These are phyloP conservation scores for Coendou prehensilis DNA, from an alignment of 2,797 vertebrate genomes.

Conservation along the genomic window DNA sequence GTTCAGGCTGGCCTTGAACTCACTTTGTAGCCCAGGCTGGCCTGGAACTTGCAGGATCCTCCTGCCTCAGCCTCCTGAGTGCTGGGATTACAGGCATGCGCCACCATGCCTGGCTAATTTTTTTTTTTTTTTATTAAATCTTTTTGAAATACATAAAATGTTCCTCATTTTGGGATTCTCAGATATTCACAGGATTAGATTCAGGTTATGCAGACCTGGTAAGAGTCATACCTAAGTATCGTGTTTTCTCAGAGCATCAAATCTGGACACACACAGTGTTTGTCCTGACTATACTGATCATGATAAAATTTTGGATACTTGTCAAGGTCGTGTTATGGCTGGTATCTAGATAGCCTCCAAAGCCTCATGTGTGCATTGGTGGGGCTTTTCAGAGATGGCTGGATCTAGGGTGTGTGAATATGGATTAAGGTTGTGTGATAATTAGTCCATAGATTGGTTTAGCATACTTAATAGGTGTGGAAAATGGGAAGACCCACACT, in stretches of 20 bases:
- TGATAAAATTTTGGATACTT: conserved; percentile 18
- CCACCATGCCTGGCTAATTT: too few relatives aligned
- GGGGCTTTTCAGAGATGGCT: neutral
- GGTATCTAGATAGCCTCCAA: neutral
- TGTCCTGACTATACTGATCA: neutral
- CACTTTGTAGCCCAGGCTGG: too few relatives aligned
- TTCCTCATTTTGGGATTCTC: neutral
- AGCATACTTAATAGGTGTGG: neutral
- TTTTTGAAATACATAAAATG: neutral
- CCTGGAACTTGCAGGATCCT: too few relatives aligned
- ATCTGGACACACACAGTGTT: neutral
- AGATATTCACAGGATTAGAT: neutral
- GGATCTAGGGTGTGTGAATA: neutral
- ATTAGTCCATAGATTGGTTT: neutral
- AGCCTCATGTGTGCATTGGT: neutral
- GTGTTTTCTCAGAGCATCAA: neutral
- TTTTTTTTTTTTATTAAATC: too few relatives aligned
- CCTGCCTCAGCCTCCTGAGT: too few relatives aligned
- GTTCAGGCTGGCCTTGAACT: too few relatives aligned
- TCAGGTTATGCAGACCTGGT: neutral
- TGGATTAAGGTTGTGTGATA: neutral
- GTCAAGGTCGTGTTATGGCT: neutral
- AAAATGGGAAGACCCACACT: neutral
- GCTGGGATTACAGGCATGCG: too few relatives aligned
- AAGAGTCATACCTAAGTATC: neutral